Base-by-base conservation (phyloP, 1,140 invertebrate species). In the Steinernema khuongi region DNA sequence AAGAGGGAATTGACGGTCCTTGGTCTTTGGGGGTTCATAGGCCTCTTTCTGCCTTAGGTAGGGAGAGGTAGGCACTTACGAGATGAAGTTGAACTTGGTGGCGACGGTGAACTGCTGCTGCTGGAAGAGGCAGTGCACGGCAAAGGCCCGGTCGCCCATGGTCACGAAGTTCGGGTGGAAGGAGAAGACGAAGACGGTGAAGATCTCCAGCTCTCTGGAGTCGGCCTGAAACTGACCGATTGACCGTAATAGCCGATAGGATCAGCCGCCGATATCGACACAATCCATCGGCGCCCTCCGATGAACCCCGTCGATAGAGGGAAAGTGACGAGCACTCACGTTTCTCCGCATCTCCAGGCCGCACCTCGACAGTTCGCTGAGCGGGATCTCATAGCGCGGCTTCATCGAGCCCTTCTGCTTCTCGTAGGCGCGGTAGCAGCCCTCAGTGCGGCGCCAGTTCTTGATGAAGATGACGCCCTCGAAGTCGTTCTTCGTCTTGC, bases 161-260 rank as follows among this genome's bases (percentile, higher is more conserved):
- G 72, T 75, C 7, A 75, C 72, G 31, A 75, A 75, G n/a, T 66
- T 30, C 19, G 74, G 74, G 41, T 75, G 74, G 74, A 75, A 75
- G 74, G 71, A 36, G 73, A 75, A 75, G 31, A 75, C 74, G 36
- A 74, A 33, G 18, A 75, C 74, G 26, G 43, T 74, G 14, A 41
- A 74, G 19, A 75, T 72, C 17, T 41, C 70, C 41, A 75, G 44
- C n/a, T 72, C 71, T 18, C 67, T 29, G 18, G 71, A 28, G 19
- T 75, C 74, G n/a, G 30, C 22, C 74, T 75, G 60, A 75, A 75
- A 30, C 4, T 11, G 31, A 28, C 19, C 4, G 22, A 76, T 14
- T 75, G 7, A 44, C 41, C n/a, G 18, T 74, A 60, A 60, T 60
- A 7, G 22, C 14, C 50, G 50, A 60, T 60, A 14, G 22, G 22